Evolutionary conservation across 2,888 invertebrate species (phyloP).

Genomic region (Conops quadrifasciatus): DNA sequence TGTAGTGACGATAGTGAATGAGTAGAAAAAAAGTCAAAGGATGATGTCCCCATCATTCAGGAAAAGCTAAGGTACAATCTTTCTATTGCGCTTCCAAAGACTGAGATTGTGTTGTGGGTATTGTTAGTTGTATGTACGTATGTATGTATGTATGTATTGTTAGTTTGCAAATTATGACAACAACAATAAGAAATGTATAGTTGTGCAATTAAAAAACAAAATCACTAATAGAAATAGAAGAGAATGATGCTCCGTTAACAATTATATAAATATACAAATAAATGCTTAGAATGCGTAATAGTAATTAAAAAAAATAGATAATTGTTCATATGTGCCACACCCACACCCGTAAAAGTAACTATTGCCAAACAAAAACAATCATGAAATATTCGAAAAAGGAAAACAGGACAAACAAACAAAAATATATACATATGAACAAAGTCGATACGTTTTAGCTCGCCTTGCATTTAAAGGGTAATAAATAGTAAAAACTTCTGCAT

Average conservation of each 20-base stretch:
- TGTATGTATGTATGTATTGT: too few species aligned
- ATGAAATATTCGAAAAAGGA: background rate
- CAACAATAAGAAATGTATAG: background rate
- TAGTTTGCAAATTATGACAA: background rate
- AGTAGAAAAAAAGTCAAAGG: background rate
- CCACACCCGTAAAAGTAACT: background rate
- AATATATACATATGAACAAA: too few species aligned
- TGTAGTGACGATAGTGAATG: background rate
- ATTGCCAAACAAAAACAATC: slow-evolving; percentile 12
- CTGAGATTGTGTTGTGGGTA: slow-evolving; percentile 29
- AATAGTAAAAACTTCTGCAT: too few species aligned
- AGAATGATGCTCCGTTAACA: background rate
- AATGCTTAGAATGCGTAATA: slow-evolving; percentile 8
- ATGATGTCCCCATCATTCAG: background rate
- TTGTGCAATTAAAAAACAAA: background rate
- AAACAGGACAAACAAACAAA: too few species aligned
- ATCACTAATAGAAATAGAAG: background rate
- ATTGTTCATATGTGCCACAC: background rate
- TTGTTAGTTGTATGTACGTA: background rate
- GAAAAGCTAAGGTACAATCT: slow-evolving; percentile 23
- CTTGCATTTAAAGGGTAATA: too few species aligned
- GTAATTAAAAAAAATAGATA: background rate
- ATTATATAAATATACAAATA: background rate
- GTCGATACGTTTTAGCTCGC: too few species aligned
- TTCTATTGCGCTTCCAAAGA: slow-evolving; percentile 33